A percentile compares a stretch with the other conserved stretches of the same genome.
Evolutionary conservation across 2,797 vertebrate genomes (phyloP).

Genomic region (Mormyrus hasselquistii): DNA sequence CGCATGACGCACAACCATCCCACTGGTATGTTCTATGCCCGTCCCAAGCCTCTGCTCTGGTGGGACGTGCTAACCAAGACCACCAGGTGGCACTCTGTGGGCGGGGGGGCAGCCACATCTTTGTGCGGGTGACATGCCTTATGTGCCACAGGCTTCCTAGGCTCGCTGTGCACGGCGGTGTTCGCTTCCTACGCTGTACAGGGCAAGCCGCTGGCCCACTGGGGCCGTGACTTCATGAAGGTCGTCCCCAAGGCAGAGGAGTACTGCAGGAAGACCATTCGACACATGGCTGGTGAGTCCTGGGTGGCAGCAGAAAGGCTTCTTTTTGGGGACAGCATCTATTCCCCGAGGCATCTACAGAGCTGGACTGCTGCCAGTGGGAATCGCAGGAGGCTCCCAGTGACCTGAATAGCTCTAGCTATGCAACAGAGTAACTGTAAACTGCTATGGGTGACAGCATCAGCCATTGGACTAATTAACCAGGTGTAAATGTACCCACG

Average conservation of each 20-base stretch:
- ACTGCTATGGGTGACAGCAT: not conserved
- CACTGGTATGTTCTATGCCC: slow-evolving; percentile 68
- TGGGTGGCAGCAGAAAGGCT: not conserved
- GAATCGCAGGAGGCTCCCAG: not conserved
- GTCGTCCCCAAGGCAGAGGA: slow-evolving; percentile 81
- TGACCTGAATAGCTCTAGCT: not conserved
- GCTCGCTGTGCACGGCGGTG: slow-evolving; percentile 85
- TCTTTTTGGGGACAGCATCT: not conserved
- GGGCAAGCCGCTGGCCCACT: slow-evolving; percentile 75
- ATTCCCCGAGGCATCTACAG: not conserved
- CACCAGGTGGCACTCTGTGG: not conserved
- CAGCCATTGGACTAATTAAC: not conserved
- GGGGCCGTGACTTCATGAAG: slow-evolving; percentile 89
- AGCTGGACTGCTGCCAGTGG: not conserved
- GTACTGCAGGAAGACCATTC: slow-evolving; percentile 88
- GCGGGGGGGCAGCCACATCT: not conserved
- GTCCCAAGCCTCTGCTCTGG: not conserved
- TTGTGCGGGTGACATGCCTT: not conserved
- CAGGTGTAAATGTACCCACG: not conserved
- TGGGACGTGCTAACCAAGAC: not conserved
- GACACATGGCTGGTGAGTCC: slow-evolving; percentile 83
- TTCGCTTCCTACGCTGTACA: slow-evolving; percentile 87
- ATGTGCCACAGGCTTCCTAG: slow-evolving; percentile 76
- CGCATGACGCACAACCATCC: slow-evolving; percentile 99
- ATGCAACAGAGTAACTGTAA: not conserved